A percentile compares a stretch with the other conserved stretches of the same genome.
Conservation (phyloP, 2,888 invertebrate genomes). For the Holacanthella duospinosa region DNA sequence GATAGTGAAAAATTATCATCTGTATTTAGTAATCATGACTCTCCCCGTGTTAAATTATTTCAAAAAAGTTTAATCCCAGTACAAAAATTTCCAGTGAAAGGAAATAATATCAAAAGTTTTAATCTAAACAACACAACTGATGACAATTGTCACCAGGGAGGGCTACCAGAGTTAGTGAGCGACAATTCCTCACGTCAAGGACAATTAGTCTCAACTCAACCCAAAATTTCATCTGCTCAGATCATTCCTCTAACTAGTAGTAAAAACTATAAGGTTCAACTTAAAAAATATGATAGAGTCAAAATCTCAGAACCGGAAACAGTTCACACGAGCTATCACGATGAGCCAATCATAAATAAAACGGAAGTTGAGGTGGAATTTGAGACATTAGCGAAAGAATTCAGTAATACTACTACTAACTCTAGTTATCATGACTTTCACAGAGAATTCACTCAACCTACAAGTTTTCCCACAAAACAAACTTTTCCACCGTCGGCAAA, state of each 20-base stretch:
- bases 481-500: too few species aligned
- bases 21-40: conserved; percentile 16
- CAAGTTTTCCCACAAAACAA: neutral
- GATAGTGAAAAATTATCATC: conserved; percentile 26
- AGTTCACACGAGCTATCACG: too few species aligned
- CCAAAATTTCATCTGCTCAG: conserved; percentile 9
- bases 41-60: conserved; percentile 16
- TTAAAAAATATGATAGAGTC: neutral
- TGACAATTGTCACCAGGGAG: neutral
- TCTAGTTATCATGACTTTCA: too few species aligned
- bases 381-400: too few species aligned
- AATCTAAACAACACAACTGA: neutral
- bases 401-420: too few species aligned
- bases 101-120: neutral
- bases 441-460: neutral
- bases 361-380: too few species aligned
- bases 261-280: neutral
- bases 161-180: neutral
- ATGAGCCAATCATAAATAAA: too few species aligned
- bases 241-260: conserved; percentile 15
- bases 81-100: neutral
- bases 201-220: neutral
- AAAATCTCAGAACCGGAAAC: too few species aligned
- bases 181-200: neutral
- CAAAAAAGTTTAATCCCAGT: conserved; percentile 9